phyloP scores from a whole-genome alignment of 2,888 invertebrate genomes.

The Nectonema munidae region DNA sequence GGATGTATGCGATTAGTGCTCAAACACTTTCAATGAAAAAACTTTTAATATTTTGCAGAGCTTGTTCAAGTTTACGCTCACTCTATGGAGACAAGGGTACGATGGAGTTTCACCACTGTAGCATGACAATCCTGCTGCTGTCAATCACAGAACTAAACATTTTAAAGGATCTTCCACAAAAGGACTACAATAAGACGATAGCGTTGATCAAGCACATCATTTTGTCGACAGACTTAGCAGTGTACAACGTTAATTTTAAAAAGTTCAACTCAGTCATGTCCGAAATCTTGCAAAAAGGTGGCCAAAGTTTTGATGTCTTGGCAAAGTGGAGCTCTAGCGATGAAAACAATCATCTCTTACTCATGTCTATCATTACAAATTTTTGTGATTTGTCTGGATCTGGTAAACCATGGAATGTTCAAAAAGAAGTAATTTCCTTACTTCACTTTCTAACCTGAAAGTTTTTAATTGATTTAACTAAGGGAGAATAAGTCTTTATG shows the following conservation, averaged over 20 bases:
- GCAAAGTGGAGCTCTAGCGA: too few relatives aligned
- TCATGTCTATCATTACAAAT: background rate
- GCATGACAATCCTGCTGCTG: conserved; percentile 23
- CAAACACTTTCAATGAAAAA: too few relatives aligned
- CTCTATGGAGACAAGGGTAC: conserved; percentile 19
- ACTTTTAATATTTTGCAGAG: too few relatives aligned
- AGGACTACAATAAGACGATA: conserved; percentile 2
- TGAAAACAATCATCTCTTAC: background rate
- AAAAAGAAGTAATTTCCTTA: background rate
- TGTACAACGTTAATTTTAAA: conserved; percentile 7
- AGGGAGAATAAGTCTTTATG: too few relatives aligned
- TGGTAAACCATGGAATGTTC: conserved; percentile 6
- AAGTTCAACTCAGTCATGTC: too few relatives aligned
- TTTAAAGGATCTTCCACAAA: background rate
- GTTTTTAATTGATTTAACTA: too few relatives aligned
- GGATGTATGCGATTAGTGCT: too few relatives aligned
- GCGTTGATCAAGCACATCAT: background rate
- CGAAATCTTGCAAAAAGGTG: too few relatives aligned
- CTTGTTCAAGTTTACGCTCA: too few relatives aligned
- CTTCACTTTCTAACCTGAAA: too few relatives aligned
- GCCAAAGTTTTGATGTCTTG: too few relatives aligned
- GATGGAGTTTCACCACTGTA: conserved; percentile 23
- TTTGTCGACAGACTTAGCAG: conserved; percentile 1
- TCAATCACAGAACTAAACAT: background rate
- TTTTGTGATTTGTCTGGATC: conserved; percentile 6